These are phyloP conservation scores for Regulus satrapa DNA, from an alignment of 2,113 vertebrate genomes.

Conservation along the genomic window DNA sequence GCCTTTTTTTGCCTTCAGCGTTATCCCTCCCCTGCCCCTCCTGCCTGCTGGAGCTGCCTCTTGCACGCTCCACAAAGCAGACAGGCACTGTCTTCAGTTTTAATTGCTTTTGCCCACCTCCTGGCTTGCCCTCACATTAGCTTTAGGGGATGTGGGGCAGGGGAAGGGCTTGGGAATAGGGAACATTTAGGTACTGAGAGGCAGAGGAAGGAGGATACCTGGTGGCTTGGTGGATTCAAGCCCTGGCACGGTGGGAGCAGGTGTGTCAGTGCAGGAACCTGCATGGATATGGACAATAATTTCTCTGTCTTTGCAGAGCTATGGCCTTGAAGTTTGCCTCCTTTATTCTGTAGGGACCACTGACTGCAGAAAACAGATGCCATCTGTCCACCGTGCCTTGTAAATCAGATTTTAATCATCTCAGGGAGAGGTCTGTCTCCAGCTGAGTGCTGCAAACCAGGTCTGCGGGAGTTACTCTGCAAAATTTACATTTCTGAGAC, in stretches of 20 bases:
- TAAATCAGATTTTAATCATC: constrained; percentile 47
- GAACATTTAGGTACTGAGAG: neutral
- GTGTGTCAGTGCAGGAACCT: neutral
- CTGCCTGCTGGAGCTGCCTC: neutral
- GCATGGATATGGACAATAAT: neutral
- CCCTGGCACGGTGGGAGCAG: accelerated
- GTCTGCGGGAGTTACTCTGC: neutral
- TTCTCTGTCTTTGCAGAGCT: neutral
- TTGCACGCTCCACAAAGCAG: accelerated
- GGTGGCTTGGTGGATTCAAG: neutral
- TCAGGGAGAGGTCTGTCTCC: neutral
- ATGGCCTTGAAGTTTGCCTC: neutral
- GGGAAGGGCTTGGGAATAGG: neutral
- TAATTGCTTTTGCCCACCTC: neutral
- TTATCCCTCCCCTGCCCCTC: neutral
- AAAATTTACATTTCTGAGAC: neutral
- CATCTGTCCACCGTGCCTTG: neutral
- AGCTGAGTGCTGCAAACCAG: neutral
- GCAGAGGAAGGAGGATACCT: neutral
- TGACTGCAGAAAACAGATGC: neutral
- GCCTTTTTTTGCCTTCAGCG: neutral
- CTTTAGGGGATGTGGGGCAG: neutral
- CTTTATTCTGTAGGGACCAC: neutral
- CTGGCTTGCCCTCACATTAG: neutral
- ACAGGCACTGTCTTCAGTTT: neutral